Evolutionary conservation across 2,888 invertebrate species (phyloP).

Genomic region (Coelogynopora nodosa): DNA sequence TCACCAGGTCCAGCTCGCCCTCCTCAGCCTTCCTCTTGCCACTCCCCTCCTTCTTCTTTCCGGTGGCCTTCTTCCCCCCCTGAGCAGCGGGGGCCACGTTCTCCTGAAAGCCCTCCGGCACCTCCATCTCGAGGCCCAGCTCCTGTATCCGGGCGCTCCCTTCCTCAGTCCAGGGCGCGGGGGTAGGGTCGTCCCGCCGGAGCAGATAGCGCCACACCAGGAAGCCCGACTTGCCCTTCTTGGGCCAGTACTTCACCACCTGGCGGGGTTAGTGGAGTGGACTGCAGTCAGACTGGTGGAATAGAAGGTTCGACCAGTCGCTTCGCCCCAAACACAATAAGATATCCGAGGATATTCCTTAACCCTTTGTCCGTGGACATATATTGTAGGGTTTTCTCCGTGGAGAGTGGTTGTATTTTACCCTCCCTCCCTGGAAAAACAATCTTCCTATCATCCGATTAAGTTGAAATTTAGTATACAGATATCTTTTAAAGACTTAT

Average conservation of each 20-base stretch:
- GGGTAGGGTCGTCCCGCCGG: slow-evolving; percentile 72
- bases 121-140: slow-evolving; percentile 62
- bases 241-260: slow-evolving; percentile 77
- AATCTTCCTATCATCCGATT: too few relatives aligned
- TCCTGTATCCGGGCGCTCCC: slow-evolving; percentile 66
- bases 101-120: slow-evolving; percentile 33
- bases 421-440: too few relatives aligned
- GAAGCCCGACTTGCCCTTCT: slow-evolving; percentile 74
- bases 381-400: too few relatives aligned
- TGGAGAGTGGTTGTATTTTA: too few relatives aligned
- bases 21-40: neutral
- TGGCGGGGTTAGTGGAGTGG: too few relatives aligned
- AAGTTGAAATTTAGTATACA: too few relatives aligned
- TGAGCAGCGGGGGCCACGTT: neutral
- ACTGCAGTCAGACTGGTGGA: too few relatives aligned
- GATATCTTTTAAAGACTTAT: too few relatives aligned
- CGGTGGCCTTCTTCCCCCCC: neutral
- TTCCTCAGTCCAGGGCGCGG: slow-evolving; percentile 75
- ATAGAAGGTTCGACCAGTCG: too few relatives aligned
- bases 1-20: neutral
- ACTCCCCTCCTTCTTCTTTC: neutral
- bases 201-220: slow-evolving; percentile 76
- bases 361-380: too few relatives aligned
- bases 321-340: too few relatives aligned
- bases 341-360: too few relatives aligned